Evolutionary conservation across 2,888 invertebrate genomes (phyloP).

Genomic region (Dynastes grantii): DNA sequence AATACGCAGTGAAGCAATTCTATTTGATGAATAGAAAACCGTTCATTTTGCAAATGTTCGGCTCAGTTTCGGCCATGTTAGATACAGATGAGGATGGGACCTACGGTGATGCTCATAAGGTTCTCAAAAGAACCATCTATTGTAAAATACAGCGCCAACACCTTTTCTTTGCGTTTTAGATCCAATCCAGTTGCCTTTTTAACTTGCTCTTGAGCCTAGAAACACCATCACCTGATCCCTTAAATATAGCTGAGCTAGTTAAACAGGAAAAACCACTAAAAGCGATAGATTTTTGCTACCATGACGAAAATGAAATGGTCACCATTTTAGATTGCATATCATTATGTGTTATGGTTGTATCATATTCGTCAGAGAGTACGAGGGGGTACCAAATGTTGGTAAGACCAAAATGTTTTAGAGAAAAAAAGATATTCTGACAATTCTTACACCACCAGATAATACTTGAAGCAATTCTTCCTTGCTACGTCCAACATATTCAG

Average conservation of each 20-base stretch:
- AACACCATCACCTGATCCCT: constrained; percentile 93
- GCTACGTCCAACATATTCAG: constrained; percentile 95
- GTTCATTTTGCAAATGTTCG: constrained; percentile 99
- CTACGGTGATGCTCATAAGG: constrained; percentile 94
- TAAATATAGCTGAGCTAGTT: constrained; percentile 93
- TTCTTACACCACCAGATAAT: constrained; percentile 80
- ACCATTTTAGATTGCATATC: constrained; percentile 97
- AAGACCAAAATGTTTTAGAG: constrained; percentile 61
- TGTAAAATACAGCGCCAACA: no score
- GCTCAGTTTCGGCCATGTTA: constrained; percentile 95
- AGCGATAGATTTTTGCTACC: constrained; percentile 98
- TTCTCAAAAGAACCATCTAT: constrained; percentile 62
- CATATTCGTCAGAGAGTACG: constrained; percentile 96
- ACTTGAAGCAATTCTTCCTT: constrained; percentile 95
- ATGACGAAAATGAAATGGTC: constrained; percentile 98
- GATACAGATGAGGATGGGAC: constrained; percentile 92
- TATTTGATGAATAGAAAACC: constrained; percentile 98
- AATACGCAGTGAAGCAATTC: constrained; percentile 98
- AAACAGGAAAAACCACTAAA: constrained; percentile 93
- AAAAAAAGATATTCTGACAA: constrained; percentile 1
- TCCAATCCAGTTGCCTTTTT: constrained; percentile 93
- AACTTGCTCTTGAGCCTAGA: constrained; percentile 92
- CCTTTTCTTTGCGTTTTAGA: constrained; percentile 70
- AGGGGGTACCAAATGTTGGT: constrained; percentile 94
- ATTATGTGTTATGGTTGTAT: constrained; percentile 99